Evolutionary conservation across 2,888 invertebrate genomes (phyloP).

Genomic region (Eueremaeus valkanovi): DNA sequence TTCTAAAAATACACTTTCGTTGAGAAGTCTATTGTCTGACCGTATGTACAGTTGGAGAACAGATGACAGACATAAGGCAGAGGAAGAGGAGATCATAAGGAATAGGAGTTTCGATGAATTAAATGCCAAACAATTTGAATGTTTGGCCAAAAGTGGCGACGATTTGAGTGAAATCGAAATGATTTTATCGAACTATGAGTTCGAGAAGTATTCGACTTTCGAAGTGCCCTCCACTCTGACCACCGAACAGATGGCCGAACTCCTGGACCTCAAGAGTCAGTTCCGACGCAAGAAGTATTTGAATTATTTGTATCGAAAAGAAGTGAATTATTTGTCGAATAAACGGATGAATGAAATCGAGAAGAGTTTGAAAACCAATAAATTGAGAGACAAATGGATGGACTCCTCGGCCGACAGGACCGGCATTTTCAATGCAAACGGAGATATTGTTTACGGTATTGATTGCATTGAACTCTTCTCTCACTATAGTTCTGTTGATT

Average conservation of each 20-base stretch:
- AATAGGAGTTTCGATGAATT: background rate
- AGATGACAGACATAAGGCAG: background rate
- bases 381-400: background rate
- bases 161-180: background rate
- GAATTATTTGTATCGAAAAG: background rate
- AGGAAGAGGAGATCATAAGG: constrained; percentile 17
- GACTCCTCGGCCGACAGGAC: background rate
- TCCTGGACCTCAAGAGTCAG: background rate
- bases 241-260: background rate
- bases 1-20: background rate
- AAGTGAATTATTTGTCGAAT: background rate
- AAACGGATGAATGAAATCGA: background rate
- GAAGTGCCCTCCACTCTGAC: constrained; percentile 7
- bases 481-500: no score
- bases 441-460: constrained; percentile 29
- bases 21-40: background rate
- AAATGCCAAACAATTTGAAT: constrained; percentile 4
- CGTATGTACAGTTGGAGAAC: background rate
- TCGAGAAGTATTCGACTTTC: background rate
- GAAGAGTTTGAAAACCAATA: background rate
- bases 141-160: constrained; percentile 5
- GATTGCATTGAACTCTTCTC: no score
- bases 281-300: background rate
- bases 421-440: constrained; percentile 3
- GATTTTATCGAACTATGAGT: background rate